Conservation (phyloP, 1,140 invertebrate genomes). For the Aphis gossypii region DNA sequence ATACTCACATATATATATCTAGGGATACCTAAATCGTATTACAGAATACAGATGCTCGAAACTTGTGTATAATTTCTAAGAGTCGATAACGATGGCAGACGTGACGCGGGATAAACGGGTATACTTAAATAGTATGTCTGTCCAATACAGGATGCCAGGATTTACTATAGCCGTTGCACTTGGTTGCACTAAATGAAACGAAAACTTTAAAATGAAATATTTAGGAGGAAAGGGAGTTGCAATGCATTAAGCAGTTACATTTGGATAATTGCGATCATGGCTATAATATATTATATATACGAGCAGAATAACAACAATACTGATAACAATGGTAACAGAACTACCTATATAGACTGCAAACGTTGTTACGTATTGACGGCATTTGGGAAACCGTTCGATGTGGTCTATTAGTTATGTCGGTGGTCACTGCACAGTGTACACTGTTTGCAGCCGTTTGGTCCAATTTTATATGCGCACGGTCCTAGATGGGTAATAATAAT, state of each 20-base stretch:
- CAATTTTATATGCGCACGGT: neutral
- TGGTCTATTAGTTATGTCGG: neutral
- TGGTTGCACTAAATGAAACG: neutral
- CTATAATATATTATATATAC: neutral
- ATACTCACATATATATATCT: neutral
- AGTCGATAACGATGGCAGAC: neutral
- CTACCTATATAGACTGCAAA: neutral
- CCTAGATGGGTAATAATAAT: neutral
- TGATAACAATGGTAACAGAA: neutral
- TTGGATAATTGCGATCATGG: neutral
- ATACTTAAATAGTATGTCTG: neutral
- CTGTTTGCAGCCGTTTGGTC: neutral
- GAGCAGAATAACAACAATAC: neutral
- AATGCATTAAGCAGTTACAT: neutral
- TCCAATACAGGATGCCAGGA: neutral
- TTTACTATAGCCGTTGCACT: conserved; percentile 7
- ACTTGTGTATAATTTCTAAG: neutral
- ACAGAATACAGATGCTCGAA: neutral
- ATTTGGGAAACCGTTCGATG: neutral
- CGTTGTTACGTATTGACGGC: neutral
- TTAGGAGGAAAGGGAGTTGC: neutral
- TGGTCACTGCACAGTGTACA: neutral
- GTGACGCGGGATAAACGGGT: neutral
- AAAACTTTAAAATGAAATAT: neutral
- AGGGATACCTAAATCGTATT: neutral